These are phyloP conservation scores for Emmelina monodactyla DNA, from an alignment of 2,888 invertebrate species.

Conservation along the genomic window DNA sequence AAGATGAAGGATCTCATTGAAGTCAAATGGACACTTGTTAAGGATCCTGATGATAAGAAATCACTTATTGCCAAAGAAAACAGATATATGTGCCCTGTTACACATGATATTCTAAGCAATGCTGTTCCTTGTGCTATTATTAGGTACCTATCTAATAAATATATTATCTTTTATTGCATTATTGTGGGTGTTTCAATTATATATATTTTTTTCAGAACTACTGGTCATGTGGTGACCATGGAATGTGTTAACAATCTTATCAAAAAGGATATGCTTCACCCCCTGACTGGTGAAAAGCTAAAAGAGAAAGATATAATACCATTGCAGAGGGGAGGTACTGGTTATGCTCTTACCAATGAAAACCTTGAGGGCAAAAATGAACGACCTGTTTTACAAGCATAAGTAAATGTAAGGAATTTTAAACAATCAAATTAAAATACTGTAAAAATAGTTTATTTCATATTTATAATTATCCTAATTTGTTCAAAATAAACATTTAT, in stretches of 20 bases:
- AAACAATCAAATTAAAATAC: constrained; percentile 3
- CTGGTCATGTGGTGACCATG: constrained; percentile 94
- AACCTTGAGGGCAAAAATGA: constrained; percentile 84
- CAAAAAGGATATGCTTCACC: constrained; percentile 96
- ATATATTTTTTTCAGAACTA: constrained; percentile 59
- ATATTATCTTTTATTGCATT: not conserved
- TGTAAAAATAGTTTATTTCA: constrained; percentile 12
- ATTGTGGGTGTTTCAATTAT: too few relatives aligned
- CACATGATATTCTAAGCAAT: constrained; percentile 94
- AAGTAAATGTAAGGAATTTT: constrained; percentile 20
- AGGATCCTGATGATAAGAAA: constrained; percentile 86
- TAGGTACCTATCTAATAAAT: constrained; percentile 33
- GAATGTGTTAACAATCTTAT: constrained; percentile 97
- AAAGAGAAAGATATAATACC: constrained; percentile 92
- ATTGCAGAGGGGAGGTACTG: constrained; percentile 94
- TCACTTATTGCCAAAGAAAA: constrained; percentile 88
- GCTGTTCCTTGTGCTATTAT: constrained; percentile 94
- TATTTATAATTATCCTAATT: constrained; percentile 20
- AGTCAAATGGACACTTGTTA: constrained; percentile 90
- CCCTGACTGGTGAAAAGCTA: constrained; percentile 83
- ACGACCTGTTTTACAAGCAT: constrained; percentile 84
- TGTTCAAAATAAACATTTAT: constrained; percentile 20
- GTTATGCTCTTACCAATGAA: constrained; percentile 87
- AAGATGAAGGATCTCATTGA: constrained; percentile 92
- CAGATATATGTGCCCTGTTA: constrained; percentile 97